Evolutionary conservation across 2,797 vertebrate species (phyloP).

Genomic region (Anguilla obscura): DNA sequence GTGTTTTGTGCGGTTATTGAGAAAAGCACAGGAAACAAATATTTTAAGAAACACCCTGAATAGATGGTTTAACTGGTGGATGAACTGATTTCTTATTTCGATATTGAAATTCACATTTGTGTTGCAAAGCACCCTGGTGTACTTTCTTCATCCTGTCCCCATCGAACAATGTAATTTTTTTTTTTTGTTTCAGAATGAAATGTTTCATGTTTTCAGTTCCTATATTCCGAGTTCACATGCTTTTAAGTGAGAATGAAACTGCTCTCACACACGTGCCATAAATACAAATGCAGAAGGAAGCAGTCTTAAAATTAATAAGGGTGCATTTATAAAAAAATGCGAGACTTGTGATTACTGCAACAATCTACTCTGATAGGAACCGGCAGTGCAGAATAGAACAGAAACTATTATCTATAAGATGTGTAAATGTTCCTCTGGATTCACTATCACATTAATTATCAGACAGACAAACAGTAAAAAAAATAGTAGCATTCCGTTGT

Average conservation of each 20-base stretch:
- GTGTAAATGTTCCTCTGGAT: not conserved
- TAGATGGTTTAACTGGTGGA: not conserved
- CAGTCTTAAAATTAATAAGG: not conserved
- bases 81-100: not conserved
- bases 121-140: not conserved
- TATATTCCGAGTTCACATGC: not conserved
- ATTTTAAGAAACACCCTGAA: not conserved
- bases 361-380: too few relatives aligned
- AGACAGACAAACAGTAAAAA: not conserved
- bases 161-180: not conserved
- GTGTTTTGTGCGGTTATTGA: not conserved
- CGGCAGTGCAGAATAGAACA: not conserved
- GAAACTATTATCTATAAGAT: not conserved
- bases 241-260: not conserved
- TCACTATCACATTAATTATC: not conserved
- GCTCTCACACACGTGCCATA: not conserved
- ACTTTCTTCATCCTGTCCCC: not conserved
- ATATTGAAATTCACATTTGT: not conserved
- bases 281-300: not conserved
- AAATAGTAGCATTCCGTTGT: not conserved
- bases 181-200: not conserved
- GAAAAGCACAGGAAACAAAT: not conserved
- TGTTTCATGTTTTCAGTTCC: not conserved
- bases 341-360: not conserved
- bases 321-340: not conserved